Conservation (phyloP, 2,113 vertebrate species). For the Chauna torquata region DNA sequence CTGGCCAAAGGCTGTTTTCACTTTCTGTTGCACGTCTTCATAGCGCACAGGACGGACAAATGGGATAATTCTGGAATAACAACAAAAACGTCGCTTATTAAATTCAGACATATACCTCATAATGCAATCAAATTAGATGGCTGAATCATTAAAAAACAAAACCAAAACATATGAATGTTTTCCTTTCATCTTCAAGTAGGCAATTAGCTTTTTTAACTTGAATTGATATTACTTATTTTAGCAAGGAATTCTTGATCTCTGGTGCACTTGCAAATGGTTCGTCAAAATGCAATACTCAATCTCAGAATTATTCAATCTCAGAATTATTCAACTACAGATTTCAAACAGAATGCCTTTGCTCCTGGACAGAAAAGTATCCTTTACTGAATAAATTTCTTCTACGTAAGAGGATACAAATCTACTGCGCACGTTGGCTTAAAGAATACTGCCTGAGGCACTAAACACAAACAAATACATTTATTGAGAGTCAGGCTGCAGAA, state of each 20-base stretch:
- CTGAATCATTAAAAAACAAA: not conserved
- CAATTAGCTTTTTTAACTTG: not conserved
- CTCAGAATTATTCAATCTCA: not conserved
- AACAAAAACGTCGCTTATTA: not conserved
- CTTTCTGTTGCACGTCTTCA: slow-evolving; percentile 92
- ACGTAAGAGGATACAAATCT: not conserved
- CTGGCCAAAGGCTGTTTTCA: slow-evolving; percentile 90
- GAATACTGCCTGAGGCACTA: not conserved
- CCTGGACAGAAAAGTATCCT: not conserved
- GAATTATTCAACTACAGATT: not conserved
- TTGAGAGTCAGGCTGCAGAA: not conserved
- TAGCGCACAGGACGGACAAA: slow-evolving; percentile 91
- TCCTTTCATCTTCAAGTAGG: not conserved
- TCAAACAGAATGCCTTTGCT: not conserved
- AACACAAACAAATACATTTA: not conserved
- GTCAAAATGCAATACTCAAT: not conserved
- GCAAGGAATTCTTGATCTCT: not conserved
- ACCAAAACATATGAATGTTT: not conserved
- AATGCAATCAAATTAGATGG: not conserved
- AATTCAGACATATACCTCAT: not conserved
- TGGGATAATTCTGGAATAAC: slow-evolving; percentile 84
- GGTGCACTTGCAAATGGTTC: not conserved
- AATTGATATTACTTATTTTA: not conserved
- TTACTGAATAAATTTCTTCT: not conserved
- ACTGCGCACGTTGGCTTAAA: not conserved